phyloP scores from a whole-genome alignment of 2,888 invertebrate genomes.

The Chrysotoxum bicinctum region DNA sequence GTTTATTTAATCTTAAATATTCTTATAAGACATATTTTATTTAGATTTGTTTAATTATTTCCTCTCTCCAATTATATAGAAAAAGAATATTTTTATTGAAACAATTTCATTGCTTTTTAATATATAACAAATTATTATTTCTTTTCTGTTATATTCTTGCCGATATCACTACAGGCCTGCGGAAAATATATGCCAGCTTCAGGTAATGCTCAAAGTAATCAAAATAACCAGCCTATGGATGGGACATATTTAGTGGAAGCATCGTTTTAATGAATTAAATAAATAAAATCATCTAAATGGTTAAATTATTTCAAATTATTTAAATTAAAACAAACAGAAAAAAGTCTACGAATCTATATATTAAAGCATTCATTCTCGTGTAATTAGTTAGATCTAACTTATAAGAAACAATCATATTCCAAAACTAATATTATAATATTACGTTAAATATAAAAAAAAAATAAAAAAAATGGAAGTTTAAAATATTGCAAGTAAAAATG shows the following conservation, averaged over 20 bases:
- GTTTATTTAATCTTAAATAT: not conserved
- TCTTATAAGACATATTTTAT: not conserved
- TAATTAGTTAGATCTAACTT: not conserved
- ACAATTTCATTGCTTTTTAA: not conserved
- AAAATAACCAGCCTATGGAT: slow-evolving; percentile 91
- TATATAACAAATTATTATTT: not conserved
- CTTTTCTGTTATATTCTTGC: not conserved
- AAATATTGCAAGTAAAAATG: not conserved
- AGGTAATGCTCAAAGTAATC: slow-evolving; percentile 90
- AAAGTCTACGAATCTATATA: not conserved
- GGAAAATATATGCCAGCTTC: slow-evolving; percentile 94
- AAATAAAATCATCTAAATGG: not conserved
- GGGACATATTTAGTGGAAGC: slow-evolving; percentile 93
- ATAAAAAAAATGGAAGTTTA: not conserved
- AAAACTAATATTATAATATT: slow-evolving; percentile 8
- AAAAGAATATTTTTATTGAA: not conserved
- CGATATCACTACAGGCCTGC: slow-evolving; percentile 85
- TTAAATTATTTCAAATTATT: not conserved
- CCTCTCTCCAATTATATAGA: not conserved
- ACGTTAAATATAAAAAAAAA: not conserved
- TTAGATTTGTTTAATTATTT: not conserved
- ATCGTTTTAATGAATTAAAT: slow-evolving; percentile 87
- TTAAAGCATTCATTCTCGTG: not conserved
- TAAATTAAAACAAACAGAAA: not conserved
- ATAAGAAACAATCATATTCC: slow-evolving; percentile 16